Base-by-base conservation (phyloP, 2,113 vertebrate genomes). In the Microcebus ravelobensis region DNA sequence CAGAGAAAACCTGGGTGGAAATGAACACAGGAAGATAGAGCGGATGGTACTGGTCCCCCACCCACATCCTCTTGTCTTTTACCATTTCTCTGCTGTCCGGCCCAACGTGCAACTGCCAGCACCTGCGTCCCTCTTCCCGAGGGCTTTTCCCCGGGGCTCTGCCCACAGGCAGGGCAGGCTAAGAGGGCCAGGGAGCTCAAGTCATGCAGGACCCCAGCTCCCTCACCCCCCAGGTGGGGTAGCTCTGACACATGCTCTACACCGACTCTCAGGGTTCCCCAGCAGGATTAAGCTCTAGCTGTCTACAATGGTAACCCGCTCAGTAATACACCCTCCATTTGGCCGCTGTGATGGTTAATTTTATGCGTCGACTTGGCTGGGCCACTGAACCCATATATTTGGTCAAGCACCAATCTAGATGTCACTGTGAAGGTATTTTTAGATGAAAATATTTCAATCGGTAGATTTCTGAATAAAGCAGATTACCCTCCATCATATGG, bases 11-110 rank as follows among this genome's bases (percentile, higher is more conserved):
- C 42, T 18, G 42, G 42, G 59, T 45, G 27, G 89, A 80, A 48
- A 59, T 0, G 36, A 92, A n/a, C 63, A 92, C 65, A 92, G 94
- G 91, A 97, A 94, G 50, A 68, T 5, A 61, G 42, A 61, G 68
- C 9, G 0, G 73, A 63, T 8, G 14, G 59, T 12, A 8, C 31
- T 36, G 2, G 4, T 1, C 55, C 29, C 39, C 57, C 85, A 71
- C 52, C 57, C 74, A 48, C 1, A 52, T 70, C 86, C 85, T 70
- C 83, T 31, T 15, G 83, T 87, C 87, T 80, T 73, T 14, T 25
- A 3, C 55, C 61, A 25, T 59, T 42, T 68, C 89, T 86, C 36
- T 10, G 77, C 67, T 45, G 4, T 55, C 65, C 65, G 18, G 83
- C n/a, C 77, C 71, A 39, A 13, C 6, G 1, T 84, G 29, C 29